Evolutionary conservation across 2,888 invertebrate species (phyloP).

Genomic region (Apomyelois bistriatella): DNA sequence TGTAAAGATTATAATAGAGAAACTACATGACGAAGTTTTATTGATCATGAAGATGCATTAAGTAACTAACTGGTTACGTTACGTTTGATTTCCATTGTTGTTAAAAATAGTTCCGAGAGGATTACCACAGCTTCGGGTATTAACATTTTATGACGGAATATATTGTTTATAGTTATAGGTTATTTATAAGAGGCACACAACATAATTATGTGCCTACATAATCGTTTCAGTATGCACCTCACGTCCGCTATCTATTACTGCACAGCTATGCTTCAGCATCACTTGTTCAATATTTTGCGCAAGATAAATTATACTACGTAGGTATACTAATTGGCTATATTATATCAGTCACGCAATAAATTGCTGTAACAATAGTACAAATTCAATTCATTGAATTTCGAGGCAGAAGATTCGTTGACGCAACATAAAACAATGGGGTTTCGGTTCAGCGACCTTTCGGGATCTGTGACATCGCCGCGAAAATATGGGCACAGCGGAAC

Average conservation of each 20-base stretch:
- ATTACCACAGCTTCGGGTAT: not conserved
- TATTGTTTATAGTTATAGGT: not conserved
- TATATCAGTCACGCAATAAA: slow-evolving; percentile 55
- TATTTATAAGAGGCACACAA: not conserved
- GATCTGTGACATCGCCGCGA: slow-evolving; percentile 72
- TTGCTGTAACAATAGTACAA: slow-evolving; percentile 63
- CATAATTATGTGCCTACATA: not conserved
- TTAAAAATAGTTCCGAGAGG: not conserved
- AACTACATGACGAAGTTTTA: not conserved
- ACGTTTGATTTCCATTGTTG: not conserved
- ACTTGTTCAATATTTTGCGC: slow-evolving; percentile 30
- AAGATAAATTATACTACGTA: slow-evolving; percentile 39
- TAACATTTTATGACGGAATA: not conserved
- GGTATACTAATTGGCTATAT: slow-evolving; percentile 42
- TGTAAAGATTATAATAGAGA: not conserved
- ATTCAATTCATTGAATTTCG: slow-evolving; percentile 64
- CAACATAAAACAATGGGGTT: slow-evolving; percentile 74
- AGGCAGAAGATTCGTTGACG: slow-evolving; percentile 74
- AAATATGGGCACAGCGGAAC: slow-evolving; percentile 57
- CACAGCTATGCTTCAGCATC: slow-evolving; percentile 22
- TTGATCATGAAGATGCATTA: not conserved
- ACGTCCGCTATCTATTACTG: slow-evolving; percentile 8
- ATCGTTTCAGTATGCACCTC: slow-evolving; percentile 9
- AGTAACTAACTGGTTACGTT: not conserved
- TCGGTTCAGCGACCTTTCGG: slow-evolving; percentile 72